A percentile compares a stretch with the other conserved stretches of the same genome.
These are phyloP conservation scores for Lottia scabra DNA, from an alignment of 2,888 invertebrate genomes.

Conservation along the genomic window DNA sequence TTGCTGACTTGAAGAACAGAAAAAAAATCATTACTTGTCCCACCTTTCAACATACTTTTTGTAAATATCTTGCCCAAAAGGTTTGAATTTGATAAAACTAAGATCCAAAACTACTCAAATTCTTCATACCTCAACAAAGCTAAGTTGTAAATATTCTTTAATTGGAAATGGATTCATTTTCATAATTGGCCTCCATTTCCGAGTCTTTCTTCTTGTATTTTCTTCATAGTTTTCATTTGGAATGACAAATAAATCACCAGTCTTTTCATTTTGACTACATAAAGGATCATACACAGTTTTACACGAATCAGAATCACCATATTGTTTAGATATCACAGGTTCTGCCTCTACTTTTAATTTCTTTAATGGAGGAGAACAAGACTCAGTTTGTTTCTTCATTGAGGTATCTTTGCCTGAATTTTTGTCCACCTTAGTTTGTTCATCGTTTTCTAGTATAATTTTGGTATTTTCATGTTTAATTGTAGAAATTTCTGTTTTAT, in stretches of 20 bases:
- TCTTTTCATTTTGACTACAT: slow-evolving; percentile 32
- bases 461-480: no score
- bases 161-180: slow-evolving; percentile 50
- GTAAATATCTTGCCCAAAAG: no score
- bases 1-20: no score
- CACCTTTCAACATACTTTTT: no score
- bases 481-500: no score
- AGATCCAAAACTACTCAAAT: no score
- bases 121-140: slow-evolving; percentile 52
- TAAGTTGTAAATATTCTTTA: slow-evolving; percentile 47
- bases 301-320: slow-evolving; percentile 7
- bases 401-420: slow-evolving; percentile 5
- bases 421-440: neutral
- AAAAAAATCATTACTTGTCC: no score
- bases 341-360: neutral
- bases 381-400: neutral
- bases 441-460: neutral
- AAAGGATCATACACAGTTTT: slow-evolving; percentile 30
- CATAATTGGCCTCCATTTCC: slow-evolving; percentile 44
- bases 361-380: neutral
- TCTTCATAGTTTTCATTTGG: slow-evolving; percentile 29
- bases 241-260: slow-evolving; percentile 44
- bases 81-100: no score
- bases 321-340: neutral
- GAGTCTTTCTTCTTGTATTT: slow-evolving; percentile 19